Percentiles rank a stretch among this genome's conserved stretches.
phyloP scores from a whole-genome alignment of 35 echinoderm and acorn worm genomes.

The Acanthaster planci region DNA sequence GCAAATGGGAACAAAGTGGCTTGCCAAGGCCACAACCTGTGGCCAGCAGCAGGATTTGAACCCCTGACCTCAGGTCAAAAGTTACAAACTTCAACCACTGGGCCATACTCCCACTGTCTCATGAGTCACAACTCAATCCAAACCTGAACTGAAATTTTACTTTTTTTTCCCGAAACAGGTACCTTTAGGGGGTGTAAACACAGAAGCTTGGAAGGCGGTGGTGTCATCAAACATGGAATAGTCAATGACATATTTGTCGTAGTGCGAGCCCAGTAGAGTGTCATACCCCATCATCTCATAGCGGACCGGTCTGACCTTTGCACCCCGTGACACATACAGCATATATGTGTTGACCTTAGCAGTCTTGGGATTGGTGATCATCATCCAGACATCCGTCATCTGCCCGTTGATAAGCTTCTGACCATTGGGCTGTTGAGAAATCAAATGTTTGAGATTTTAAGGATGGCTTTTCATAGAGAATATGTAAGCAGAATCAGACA shows the following conservation, averaged over 20 bases:
- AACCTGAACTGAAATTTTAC: no score
- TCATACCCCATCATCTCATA: slow-evolving; percentile 86
- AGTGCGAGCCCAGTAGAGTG: slow-evolving; percentile 81
- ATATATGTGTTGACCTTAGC: slow-evolving; percentile 65
- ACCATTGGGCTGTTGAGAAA: background rate
- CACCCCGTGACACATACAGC: slow-evolving; percentile 29
- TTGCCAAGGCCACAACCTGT: no score
- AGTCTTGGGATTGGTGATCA: background rate
- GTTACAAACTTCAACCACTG: no score
- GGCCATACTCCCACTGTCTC: no score
- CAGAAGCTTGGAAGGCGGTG: slow-evolving; percentile 1
- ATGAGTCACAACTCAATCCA: no score
- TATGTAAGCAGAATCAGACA: no score
- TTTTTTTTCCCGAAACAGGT: background rate
- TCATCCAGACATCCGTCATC: slow-evolving; percentile 10
- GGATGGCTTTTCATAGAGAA: no score
- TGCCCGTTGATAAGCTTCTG: background rate
- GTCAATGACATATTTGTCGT: slow-evolving; percentile 77
- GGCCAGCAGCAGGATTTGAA: no score
- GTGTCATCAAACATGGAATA: slow-evolving; percentile 63
- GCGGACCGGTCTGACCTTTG: slow-evolving; percentile 48
- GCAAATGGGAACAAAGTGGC: no score
- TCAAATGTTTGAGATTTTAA: no score
- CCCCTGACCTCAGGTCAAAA: no score
- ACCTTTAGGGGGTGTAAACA: slow-evolving; percentile 73